Conservation (phyloP, 2,888 invertebrate genomes). For the Allacma fusca region DNA sequence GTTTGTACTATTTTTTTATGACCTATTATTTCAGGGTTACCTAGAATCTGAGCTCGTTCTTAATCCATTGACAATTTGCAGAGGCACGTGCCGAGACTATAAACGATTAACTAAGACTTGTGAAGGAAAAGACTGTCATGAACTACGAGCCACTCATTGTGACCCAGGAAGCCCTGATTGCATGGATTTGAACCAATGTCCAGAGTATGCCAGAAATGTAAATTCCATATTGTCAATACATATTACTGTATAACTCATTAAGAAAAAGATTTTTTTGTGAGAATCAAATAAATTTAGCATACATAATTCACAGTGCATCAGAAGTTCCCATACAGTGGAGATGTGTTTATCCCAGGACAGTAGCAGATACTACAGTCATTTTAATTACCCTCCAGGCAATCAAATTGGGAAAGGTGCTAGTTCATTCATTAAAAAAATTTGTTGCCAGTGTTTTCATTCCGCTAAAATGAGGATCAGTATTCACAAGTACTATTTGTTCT, state of each 20-base stretch:
- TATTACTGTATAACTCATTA: too few relatives aligned
- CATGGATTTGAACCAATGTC: conserved; percentile 35
- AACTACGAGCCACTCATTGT: conserved; percentile 32
- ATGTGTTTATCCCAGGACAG: conserved; percentile 31
- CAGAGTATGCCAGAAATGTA: conserved; percentile 40
- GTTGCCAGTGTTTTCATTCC: too few relatives aligned
- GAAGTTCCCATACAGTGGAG: conserved; percentile 29
- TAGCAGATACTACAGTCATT: conserved; percentile 18
- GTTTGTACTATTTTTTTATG: too few relatives aligned
- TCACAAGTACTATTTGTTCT: too few relatives aligned
- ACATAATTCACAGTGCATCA: too few relatives aligned
- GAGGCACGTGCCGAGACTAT: conserved; percentile 41
- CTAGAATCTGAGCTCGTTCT: conserved; percentile 43
- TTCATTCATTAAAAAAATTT: too few relatives aligned
- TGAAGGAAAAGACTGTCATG: conserved; percentile 25
- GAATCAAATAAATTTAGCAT: too few relatives aligned
- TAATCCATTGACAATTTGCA: conserved; percentile 27
- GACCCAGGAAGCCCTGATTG: conserved; percentile 26
- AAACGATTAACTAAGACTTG: conserved; percentile 38
- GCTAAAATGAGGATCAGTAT: too few relatives aligned
- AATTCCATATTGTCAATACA: neutral
- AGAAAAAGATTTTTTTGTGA: too few relatives aligned
- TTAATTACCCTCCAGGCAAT: neutral
- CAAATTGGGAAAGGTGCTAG: conserved; percentile 13
- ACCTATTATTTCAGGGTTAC: conserved; percentile 44